Conservation (phyloP, 2,888 invertebrate genomes). For the Harpalus rubripes region DNA sequence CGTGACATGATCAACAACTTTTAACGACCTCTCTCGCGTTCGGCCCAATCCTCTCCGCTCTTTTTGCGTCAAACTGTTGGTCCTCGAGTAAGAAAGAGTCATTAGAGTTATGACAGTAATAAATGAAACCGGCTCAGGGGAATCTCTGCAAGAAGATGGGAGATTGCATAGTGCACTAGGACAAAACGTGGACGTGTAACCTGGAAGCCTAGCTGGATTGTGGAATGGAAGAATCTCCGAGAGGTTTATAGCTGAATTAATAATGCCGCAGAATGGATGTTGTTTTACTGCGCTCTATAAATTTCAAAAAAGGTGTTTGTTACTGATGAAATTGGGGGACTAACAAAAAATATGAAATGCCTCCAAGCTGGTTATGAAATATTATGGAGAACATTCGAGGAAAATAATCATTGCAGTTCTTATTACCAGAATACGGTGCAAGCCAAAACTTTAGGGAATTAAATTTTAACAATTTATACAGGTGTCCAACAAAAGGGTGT, state of each 20-base stretch:
- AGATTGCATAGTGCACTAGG: constrained; percentile 32
- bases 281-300: constrained; percentile 50
- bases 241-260: constrained; percentile 49
- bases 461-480: too few species aligned
- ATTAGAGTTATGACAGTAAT: constrained; percentile 64
- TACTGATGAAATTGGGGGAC: constrained; percentile 41
- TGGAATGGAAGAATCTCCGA: constrained; percentile 24
- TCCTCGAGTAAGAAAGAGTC: constrained; percentile 53
- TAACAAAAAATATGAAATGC: constrained; percentile 2
- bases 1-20: constrained; percentile 56
- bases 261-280: constrained; percentile 26
- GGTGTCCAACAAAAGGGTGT: too few species aligned
- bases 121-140: constrained; percentile 51
- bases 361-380: constrained; percentile 12
- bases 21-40: constrained; percentile 35
- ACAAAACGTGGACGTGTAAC: background rate
- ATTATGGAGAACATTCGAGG: background rate
- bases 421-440: too few species aligned
- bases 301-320: constrained; percentile 49
- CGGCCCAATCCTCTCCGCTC: background rate
- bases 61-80: constrained; percentile 45
- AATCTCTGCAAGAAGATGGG: constrained; percentile 54
- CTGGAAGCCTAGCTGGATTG: background rate
- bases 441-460: too few species aligned
- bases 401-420: too few species aligned